These are phyloP conservation scores for Drosophila differens DNA, from an alignment of 2,888 invertebrate genomes.

Conservation along the genomic window DNA sequence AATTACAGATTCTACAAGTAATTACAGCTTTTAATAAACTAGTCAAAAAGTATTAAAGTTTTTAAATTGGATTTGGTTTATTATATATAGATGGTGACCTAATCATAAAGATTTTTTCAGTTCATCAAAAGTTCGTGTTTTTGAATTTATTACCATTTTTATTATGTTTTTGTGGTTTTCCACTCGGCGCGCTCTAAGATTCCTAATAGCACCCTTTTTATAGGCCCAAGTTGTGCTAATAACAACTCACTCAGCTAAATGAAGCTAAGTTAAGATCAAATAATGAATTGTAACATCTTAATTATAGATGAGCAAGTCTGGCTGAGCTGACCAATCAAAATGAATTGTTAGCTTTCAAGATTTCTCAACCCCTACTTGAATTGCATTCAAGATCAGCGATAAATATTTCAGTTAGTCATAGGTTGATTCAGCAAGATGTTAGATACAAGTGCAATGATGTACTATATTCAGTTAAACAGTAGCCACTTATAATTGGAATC, in stretches of 20 bases:
- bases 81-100: neutral
- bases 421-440: slow-evolving; percentile 3
- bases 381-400: slow-evolving; percentile 42
- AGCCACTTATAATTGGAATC: slow-evolving; percentile 20
- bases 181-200: neutral
- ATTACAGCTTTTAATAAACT: neutral
- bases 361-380: slow-evolving; percentile 5
- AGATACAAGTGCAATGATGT: slow-evolving; percentile 8
- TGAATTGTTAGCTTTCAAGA: slow-evolving; percentile 17
- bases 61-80: neutral
- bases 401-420: slow-evolving; percentile 26
- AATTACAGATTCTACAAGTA: neutral
- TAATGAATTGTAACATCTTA: slow-evolving; percentile 22
- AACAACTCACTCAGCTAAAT: neutral
- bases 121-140: neutral
- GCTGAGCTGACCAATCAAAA: slow-evolving; percentile 29
- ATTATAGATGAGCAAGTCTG: slow-evolving; percentile 32
- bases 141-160: too few species aligned
- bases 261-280: neutral
- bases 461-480: slow-evolving; percentile 25
- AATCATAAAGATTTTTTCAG: neutral
- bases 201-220: neutral
- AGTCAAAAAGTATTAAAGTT: too few species aligned
- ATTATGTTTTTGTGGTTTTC: neutral
- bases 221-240: neutral